Evolutionary conservation across 92 coral and sea anemone species (phyloP), one percentile per base, ranked within the genome.

Genomic region (Palythoa grandiflora): DNA sequence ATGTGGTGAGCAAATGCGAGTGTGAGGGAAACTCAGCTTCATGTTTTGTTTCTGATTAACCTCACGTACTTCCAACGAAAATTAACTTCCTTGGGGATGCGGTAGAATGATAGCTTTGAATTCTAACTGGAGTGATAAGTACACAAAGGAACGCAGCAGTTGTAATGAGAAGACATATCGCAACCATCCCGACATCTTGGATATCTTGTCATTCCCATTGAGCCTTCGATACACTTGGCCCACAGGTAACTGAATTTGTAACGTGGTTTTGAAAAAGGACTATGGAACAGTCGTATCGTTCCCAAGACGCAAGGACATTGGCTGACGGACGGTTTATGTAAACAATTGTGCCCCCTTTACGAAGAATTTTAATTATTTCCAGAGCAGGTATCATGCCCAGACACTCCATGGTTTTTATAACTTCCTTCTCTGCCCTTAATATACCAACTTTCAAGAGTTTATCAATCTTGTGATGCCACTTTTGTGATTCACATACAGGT

Each of bases 161-260:
- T 88, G 87, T 83, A 88, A 88, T 83, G 91, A 79, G 83, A 75
- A 73, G 91, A 88, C 88, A 83, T 88, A 40, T 79, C 79, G 81
- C 83, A 28, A 28, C 28, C 71, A 85, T 85, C 37, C 39, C 38
- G 65, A n/a, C 74, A 87, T 68, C 47, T 63, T 61, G 74, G 28
- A 28, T 28, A 28, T 28, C 28, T 28, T 28, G 28, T 74, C 89
- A 83, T 85, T 85, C 89, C 83, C 59, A 19, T 75, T 80, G 74
- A 55, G 83, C 87, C 87, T 40, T 61, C 78, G 87, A 50, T 38
- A 70, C 78, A 48, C 60, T 84, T 71, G 51, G 83, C 52, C 74
- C 83, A 73, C 89, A 83, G 83, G 6, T 51, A 51, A 51, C 28
- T 28, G 28, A 28, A 28, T 28, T 28, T 28, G 28, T 28, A 28